Percentiles rank a stretch among this genome's conserved stretches.
phyloP scores from a whole-genome alignment of 1,140 invertebrate species.

The Calliphora vicina region DNA sequence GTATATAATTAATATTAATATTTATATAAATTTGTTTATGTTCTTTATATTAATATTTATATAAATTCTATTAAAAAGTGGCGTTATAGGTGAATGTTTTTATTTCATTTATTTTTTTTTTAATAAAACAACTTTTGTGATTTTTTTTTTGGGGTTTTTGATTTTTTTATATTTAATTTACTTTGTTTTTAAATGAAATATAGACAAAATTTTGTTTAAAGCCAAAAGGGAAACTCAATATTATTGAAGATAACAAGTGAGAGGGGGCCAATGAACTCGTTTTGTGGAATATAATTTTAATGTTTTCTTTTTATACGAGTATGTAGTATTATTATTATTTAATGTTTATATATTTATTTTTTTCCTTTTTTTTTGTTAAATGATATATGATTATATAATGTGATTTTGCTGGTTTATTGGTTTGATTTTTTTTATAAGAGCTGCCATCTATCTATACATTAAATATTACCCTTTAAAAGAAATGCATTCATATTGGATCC shows the following conservation, averaged over 20 bases:
- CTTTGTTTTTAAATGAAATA: neutral
- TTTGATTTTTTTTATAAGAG: neutral
- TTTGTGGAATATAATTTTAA: neutral
- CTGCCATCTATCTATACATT: neutral
- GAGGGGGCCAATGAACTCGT: neutral
- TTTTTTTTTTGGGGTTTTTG: neutral
- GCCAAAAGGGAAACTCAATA: neutral
- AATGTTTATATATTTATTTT: no score
- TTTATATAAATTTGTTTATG: neutral
- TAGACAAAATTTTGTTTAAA: neutral
- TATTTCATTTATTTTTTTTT: neutral
- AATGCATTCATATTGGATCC: neutral
- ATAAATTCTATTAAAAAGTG: constrained; percentile 14
- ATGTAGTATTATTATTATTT: neutral
- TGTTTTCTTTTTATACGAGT: neutral
- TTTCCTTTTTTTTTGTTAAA: no score
- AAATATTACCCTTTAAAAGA: neutral
- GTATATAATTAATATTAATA: neutral
- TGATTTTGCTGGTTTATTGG: no score
- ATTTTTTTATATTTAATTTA: neutral
- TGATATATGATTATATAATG: no score
- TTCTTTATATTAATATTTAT: neutral
- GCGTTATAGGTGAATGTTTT: neutral
- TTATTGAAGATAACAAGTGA: neutral
- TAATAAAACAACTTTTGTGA: neutral